These are phyloP conservation scores for Eulemur albifrons DNA, from an alignment of 2,797 vertebrate species.

Conservation along the genomic window DNA sequence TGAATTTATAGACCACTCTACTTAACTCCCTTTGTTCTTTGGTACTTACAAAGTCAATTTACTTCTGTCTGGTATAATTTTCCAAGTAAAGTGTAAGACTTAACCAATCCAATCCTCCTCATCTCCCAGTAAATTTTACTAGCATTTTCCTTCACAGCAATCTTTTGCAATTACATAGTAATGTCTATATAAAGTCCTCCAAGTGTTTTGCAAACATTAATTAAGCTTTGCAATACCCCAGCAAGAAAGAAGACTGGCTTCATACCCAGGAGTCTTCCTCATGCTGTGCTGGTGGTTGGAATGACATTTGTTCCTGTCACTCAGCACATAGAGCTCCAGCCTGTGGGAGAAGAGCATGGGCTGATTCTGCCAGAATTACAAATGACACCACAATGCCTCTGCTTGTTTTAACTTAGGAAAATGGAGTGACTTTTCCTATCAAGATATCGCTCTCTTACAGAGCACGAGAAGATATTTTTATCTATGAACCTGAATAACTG, in stretches of 20 bases:
- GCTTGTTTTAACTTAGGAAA: neutral
- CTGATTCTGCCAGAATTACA: slow-evolving; percentile 54
- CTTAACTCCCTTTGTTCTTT: slow-evolving; percentile 18
- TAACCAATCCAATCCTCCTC: slow-evolving; percentile 16
- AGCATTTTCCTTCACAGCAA: neutral
- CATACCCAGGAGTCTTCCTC: neutral
- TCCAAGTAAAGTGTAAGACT: slow-evolving; percentile 37
- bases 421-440: neutral
- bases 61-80: slow-evolving; percentile 43
- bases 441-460: neutral
- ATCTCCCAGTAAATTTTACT: slow-evolving; percentile 27
- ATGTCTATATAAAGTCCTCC: slow-evolving; percentile 41
- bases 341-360: slow-evolving; percentile 31
- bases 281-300: neutral
- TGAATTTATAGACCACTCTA: slow-evolving; percentile 30
- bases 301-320: slow-evolving; percentile 69
- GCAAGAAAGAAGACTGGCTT: slow-evolving; percentile 37
- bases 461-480: neutral
- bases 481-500: neutral
- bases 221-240: slow-evolving; percentile 48
- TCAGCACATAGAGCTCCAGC: slow-evolving; percentile 21
- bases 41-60: slow-evolving; percentile 11
- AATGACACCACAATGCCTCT: neutral
- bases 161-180: slow-evolving; percentile 43
- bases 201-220: slow-evolving; percentile 66